These are phyloP conservation scores for Lucilia cuprina DNA, from an alignment of 1,140 invertebrate genomes.

Conservation along the genomic window DNA sequence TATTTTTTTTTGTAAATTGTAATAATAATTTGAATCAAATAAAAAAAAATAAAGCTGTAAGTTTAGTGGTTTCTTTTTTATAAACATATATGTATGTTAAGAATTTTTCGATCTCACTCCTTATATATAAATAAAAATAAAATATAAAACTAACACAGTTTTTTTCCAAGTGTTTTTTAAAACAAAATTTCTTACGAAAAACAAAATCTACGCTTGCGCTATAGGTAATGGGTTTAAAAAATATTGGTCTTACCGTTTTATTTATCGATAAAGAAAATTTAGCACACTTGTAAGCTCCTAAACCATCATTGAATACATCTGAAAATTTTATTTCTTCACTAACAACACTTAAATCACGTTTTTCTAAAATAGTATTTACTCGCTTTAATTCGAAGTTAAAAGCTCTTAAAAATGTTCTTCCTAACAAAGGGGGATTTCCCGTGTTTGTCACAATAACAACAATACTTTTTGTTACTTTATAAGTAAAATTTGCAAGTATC, in stretches of 20 bases:
- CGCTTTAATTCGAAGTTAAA: neutral
- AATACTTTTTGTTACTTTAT: neutral
- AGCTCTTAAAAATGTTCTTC: slow-evolving; percentile 5
- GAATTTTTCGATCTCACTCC: too few species aligned
- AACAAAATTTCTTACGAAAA: too few species aligned
- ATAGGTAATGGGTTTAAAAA: neutral
- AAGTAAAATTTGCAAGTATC: neutral
- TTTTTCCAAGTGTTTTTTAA: too few species aligned
- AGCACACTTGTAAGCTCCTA: neutral
- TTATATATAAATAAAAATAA: too few species aligned
- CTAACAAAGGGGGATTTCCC: neutral
- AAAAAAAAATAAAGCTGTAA: too few species aligned
- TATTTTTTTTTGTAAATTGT: too few species aligned
- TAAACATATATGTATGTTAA: too few species aligned
- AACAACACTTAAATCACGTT: neutral
- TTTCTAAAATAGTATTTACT: neutral
- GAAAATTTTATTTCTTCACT: neutral
- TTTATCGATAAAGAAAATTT: neutral
- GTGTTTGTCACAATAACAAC: neutral
- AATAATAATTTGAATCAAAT: too few species aligned
- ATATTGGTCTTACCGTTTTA: neutral
- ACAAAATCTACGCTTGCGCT: too few species aligned
- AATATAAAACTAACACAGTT: too few species aligned
- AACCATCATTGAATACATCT: neutral
- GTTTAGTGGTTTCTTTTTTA: too few species aligned